Evolutionary conservation across 1,140 invertebrate species (phyloP), one percentile per base, ranked within the genome.

Genomic region (Pseudomyrmex cubaensis): DNA sequence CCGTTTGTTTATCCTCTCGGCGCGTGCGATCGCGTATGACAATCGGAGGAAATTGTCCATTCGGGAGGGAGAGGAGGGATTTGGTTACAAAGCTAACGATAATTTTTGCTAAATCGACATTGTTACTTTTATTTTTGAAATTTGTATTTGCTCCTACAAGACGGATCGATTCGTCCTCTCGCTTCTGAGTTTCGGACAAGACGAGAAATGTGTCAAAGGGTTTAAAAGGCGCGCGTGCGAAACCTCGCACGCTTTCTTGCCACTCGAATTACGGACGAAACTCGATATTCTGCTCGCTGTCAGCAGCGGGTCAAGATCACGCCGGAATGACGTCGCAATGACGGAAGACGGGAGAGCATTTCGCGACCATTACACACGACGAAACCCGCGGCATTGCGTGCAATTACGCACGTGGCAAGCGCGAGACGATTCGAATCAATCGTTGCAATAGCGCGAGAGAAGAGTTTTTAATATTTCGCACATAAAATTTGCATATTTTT

Each of bases 221-320:
- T 13, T 22, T 44, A 15, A 13, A 66, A 17, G 22, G 22, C 35
- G 9, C 25, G 17, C 25, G 56, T 17, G 66, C 57, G 22, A 35
- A 50, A 67, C 48, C 2, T 17, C 17, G 0, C 8, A 46, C 25
- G n/a, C 35, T 57, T 72, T 48, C 54, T 72, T 46, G 22, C 20
- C 54, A 10, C 35, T 77, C 50, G 13, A 77, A 83, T 85, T 75
- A 63, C 73, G 54, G 72, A 56, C 22, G 50, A 76, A 85, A 83
- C 64, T 67, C 63, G 64, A 84, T 59, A 57, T 77, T 61, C 50
- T 63, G 35, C 69, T 80, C 59, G 35, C 48, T 52, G 74, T 69
- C 67, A 86, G 50, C 66, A 86, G 50, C 66, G 69, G 82, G 85
- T 84, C 85, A 86, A 86, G 85, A 84, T 84, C 85, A 73, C 50